Conservation (phyloP, 2,797 vertebrate species). For the Botia almorhae region DNA sequence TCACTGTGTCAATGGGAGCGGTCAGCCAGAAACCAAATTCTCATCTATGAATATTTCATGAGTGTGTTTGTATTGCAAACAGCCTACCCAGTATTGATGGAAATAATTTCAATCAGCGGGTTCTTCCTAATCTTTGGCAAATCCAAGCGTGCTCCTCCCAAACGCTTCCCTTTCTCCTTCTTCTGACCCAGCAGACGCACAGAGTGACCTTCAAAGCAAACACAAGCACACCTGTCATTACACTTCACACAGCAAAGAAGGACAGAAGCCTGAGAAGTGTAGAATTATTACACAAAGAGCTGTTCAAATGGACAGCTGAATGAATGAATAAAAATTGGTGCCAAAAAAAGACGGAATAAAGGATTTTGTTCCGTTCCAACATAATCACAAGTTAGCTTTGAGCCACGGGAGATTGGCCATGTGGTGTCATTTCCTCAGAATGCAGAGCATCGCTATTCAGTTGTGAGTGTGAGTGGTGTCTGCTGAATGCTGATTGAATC, state of each 20-base stretch:
- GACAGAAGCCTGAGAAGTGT: neutral
- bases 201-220: conserved; percentile 87
- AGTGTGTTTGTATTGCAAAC: conserved; percentile 45
- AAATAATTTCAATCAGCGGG: conserved; percentile 99
- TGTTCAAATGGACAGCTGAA: neutral
- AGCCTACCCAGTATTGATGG: conserved; percentile 92
- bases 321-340: conserved; percentile 16
- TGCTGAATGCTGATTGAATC: neutral
- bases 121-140: conserved; percentile 99
- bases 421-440: conserved; percentile 1
- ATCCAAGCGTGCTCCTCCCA: conserved; percentile 95
- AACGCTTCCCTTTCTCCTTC: conserved; percentile 90
- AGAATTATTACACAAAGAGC: neutral
- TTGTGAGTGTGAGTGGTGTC: neutral
- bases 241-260: conserved; percentile 30
- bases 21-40: conserved; percentile 56
- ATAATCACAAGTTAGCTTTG: conserved; percentile 17
- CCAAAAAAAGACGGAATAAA: conserved; percentile 19
- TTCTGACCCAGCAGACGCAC: conserved; percentile 96
- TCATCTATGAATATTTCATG: conserved; percentile 62
- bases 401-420: neutral
- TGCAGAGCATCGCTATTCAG: neutral
- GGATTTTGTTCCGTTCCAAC: neutral
- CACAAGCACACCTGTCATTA: conserved; percentile 63
- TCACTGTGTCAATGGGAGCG: neutral